phyloP scores from a whole-genome alignment of 2,888 invertebrate genomes.

The Hyposoter didymator region DNA sequence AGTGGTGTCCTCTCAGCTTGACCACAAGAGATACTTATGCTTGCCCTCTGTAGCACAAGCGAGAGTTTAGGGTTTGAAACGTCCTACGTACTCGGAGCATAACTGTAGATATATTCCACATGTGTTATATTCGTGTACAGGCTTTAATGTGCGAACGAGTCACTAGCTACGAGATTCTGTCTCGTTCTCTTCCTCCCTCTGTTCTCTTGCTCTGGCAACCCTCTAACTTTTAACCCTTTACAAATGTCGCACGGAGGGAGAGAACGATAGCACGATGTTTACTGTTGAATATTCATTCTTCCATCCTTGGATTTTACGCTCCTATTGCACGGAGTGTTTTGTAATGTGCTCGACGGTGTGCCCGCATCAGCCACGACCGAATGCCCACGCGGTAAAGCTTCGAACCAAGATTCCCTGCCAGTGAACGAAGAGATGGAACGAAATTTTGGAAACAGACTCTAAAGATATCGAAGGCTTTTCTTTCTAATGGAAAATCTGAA shows the following conservation, averaged over 20 bases:
- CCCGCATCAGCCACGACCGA: slow-evolving; percentile 58
- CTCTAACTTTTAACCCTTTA: slow-evolving; percentile 72
- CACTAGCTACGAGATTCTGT: slow-evolving; percentile 46
- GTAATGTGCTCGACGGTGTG: slow-evolving; percentile 26
- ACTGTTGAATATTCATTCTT: slow-evolving; percentile 82
- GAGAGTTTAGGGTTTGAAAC: slow-evolving; percentile 34
- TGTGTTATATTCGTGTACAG: slow-evolving; percentile 39
- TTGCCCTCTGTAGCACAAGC: slow-evolving; percentile 26
- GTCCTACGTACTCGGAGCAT: neutral
- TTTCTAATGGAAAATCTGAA: neutral
- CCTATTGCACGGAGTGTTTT: slow-evolving; percentile 38
- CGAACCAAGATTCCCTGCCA: neutral
- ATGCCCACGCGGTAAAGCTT: slow-evolving; percentile 75
- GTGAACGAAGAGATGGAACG: neutral
- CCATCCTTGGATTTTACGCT: slow-evolving; percentile 58
- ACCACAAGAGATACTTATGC: slow-evolving; percentile 63
- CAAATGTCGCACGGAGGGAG: slow-evolving; percentile 58
- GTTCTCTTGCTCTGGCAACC: slow-evolving; percentile 40
- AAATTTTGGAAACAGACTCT: neutral
- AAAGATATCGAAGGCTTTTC: neutral
- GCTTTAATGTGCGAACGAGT: slow-evolving; percentile 62
- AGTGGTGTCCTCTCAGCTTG: slow-evolving; percentile 73
- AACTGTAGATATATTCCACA: neutral
- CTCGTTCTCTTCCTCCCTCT: slow-evolving; percentile 46
- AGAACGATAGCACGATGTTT: slow-evolving; percentile 73